These are phyloP conservation scores for Baronia brevicornis DNA, from an alignment of 2,888 invertebrate genomes.

Conservation along the genomic window DNA sequence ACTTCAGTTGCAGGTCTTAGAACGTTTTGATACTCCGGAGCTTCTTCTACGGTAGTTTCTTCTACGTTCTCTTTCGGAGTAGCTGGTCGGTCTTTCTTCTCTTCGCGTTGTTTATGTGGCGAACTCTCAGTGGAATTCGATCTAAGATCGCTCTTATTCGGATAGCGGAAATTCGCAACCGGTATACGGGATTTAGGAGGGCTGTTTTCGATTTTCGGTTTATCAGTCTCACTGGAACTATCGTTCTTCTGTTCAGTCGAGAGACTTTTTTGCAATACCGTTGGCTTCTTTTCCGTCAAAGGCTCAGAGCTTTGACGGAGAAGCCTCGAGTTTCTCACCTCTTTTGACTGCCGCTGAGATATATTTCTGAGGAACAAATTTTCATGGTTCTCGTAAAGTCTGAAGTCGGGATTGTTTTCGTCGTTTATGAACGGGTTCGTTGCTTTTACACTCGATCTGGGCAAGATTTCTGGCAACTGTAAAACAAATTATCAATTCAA, in stretches of 20 bases:
- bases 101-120: constrained; percentile 36
- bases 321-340: constrained; percentile 48
- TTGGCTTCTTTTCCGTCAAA: constrained; percentile 42
- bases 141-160: constrained; percentile 51
- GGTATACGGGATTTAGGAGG: constrained; percentile 48
- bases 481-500: constrained; percentile 7
- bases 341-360: constrained; percentile 59
- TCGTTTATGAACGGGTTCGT: constrained; percentile 57
- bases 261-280: constrained; percentile 50
- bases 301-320: constrained; percentile 63
- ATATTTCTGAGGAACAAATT: constrained; percentile 59
- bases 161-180: constrained; percentile 64
- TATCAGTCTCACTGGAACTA: constrained; percentile 19
- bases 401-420: constrained; percentile 34
- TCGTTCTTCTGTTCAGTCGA: constrained; percentile 55
- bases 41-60: constrained; percentile 35
- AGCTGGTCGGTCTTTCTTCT: constrained; percentile 21
- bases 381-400: constrained; percentile 63
- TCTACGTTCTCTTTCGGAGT: constrained; percentile 24
- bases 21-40: constrained; percentile 62
- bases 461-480: constrained; percentile 62
- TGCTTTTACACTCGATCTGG: constrained; percentile 38
- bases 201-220: constrained; percentile 21
- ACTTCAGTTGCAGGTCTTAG: constrained; percentile 28
- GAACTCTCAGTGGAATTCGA: constrained; percentile 51